Base-by-base conservation (phyloP, 1,140 invertebrate genomes). In the Brachionus asplanchnoidis region DNA sequence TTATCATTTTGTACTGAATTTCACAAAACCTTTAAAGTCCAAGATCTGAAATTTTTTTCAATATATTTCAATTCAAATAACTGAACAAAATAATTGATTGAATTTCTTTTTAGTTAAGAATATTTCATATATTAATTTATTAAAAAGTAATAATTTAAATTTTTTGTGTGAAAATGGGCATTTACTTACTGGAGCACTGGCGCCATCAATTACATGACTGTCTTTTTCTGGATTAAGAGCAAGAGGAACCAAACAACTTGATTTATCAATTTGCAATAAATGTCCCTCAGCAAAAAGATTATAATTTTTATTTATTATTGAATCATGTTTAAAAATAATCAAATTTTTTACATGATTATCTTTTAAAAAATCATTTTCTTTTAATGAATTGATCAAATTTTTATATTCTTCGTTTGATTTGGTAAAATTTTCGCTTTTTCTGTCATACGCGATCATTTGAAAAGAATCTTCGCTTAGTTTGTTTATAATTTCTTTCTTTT, bases 271-370 rank as follows among this genome's bases (percentile, higher is more conserved):
- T 44, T 82, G 79, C 12, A 82, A 68, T n/a, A 82, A 23, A 46
- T 82, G 79, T 40, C 79, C 79, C 7, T 82, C 65, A 12, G 9
- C n/a, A 36, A 65, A 68, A 12, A 82, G 17, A 17, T 28, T 46
- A 82, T 82, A 68, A 68, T 82, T 68, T 42, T 65, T 68, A 68
- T 68, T 82, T 23, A 82, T 42, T 11, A 7, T n/a, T 17, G 79
- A 14, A 46, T 82, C 53, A 23, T 60, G 32, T 42, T 60, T 65
- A 68, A 82, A 82, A 12, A 82, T 82, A 2, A 82, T 42, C 32
- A 82, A 36, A 68, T 82, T 82, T 82, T 65, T 82, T 65, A 82
- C 20, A 46, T 82, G 79, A 42, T 60, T 65, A 20, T 82, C 79
- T 68, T 65, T 82, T 9, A 82, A 28, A 26, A 65, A 82, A 66